Evolutionary conservation across 2,888 invertebrate species (phyloP), one percentile per base, ranked within the genome.

Genomic region (Cetonia aurata): DNA sequence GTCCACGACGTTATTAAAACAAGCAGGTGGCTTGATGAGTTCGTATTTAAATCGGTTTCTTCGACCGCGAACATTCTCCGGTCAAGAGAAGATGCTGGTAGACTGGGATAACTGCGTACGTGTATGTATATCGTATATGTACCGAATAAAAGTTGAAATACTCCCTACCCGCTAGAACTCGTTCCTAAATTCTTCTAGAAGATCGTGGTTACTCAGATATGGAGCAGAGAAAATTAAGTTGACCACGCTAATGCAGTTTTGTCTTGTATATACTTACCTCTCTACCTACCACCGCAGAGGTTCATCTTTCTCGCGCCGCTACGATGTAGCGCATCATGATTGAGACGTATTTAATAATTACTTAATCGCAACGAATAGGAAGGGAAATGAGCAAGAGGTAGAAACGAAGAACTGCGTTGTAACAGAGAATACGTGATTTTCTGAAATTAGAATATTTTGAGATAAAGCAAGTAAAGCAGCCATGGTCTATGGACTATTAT

Each of bases 281-380:
- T n/a, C 13, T 48, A 4, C 48, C 48, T 48, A 48, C 41, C 8
- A 15, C 41, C 37, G 37, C 37, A 37, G 10, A 37, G 37, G 52
- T 50, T 33, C 50, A 3, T 62, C 15, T 8, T 50, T 10, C 25
- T 62, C 62, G 52, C 42, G 48, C 57, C 69, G 53, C 33, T 44
- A 42, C 31, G 66, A 56, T 59, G 59, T 46, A 66, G 25, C 72
- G 74, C 52, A 65, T 75, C 77, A 77, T 79, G 79, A 79, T 79
- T 78, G 79, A 79, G 79, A 76, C 75, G 78, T 79, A 76, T 72
- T 77, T 76, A 76, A 78, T 78, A 79, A 79, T 79, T 78, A 78
- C 78, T 79, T 77, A 79, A 79, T 79, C 78, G 77, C 73, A 50
- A 65, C 62, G 37, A 50, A 50, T 37, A 15, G 50, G n/a, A 50